A percentile compares a stretch with the other conserved stretches of the same genome.
These are phyloP conservation scores for Baccha elongata DNA, from an alignment of 2,888 invertebrate genomes.

Conservation along the genomic window DNA sequence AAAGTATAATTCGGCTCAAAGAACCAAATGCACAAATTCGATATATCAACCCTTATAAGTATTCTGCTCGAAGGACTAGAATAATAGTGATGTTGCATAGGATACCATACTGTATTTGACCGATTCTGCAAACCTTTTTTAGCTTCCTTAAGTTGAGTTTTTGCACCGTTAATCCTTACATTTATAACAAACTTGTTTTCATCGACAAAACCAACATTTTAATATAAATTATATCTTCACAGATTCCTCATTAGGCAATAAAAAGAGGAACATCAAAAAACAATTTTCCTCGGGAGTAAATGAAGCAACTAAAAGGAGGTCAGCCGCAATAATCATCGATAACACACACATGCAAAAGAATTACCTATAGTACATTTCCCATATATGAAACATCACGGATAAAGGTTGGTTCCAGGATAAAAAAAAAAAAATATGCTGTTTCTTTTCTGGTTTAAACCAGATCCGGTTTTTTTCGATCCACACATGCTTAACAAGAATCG, in stretches of 20 bases:
- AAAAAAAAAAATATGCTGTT: constrained; percentile 64
- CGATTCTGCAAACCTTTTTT: too few species aligned
- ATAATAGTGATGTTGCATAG: too few species aligned
- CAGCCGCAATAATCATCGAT: constrained; percentile 73
- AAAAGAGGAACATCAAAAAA: background rate
- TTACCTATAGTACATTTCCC: constrained; percentile 45
- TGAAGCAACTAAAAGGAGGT: constrained; percentile 70
- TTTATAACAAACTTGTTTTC: too few species aligned
- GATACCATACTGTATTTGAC: too few species aligned
- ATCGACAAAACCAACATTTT: too few species aligned
- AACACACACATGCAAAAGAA: constrained; percentile 43
- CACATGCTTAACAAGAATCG: constrained; percentile 10
- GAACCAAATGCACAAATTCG: too few species aligned
- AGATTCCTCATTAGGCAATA: background rate
- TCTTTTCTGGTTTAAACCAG: constrained; percentile 45
- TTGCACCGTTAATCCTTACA: too few species aligned
- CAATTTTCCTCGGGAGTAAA: constrained; percentile 36
- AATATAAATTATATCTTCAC: too few species aligned
- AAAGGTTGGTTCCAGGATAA: constrained; percentile 51
- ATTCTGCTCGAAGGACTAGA: too few species aligned
- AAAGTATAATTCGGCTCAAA: too few species aligned
- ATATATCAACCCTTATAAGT: too few species aligned
- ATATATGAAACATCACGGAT: constrained; percentile 51
- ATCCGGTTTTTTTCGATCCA: constrained; percentile 4
- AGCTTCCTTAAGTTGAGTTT: too few species aligned